phyloP scores from a whole-genome alignment of 2,113 vertebrate genomes.

The Jacana jacana region DNA sequence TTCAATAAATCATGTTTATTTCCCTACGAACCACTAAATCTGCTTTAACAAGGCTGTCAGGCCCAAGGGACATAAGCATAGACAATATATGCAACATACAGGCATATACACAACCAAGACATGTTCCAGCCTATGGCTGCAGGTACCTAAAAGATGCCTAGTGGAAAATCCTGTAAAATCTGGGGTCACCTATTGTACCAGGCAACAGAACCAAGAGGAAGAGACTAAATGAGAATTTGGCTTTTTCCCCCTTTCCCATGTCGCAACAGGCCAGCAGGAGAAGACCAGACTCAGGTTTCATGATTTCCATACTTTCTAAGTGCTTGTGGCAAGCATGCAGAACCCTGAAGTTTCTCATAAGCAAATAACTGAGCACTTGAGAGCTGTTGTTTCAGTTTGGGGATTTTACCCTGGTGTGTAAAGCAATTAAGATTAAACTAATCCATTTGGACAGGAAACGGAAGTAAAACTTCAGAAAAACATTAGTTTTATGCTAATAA shows the following conservation, averaged over 20 bases:
- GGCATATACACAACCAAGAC: neutral
- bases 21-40: neutral
- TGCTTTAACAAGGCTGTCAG: neutral
- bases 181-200: neutral
- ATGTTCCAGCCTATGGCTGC: neutral
- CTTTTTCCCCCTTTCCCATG: no score
- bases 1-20: neutral
- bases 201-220: neutral
- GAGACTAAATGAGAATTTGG: neutral
- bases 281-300: neutral
- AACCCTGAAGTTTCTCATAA: neutral
- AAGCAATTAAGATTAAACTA: neutral
- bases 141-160: neutral
- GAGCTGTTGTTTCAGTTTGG: neutral
- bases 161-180: neutral
- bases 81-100: neutral
- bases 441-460: neutral
- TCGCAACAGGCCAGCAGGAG: neutral
- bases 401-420: neutral
- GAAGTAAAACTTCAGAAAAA: neutral
- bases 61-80: neutral
- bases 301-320: neutral
- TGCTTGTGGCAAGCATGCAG: neutral
- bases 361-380: neutral
- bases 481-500: neutral